Base-by-base conservation (phyloP, 1,140 invertebrate genomes). In the Contarinia nasturtii region DNA sequence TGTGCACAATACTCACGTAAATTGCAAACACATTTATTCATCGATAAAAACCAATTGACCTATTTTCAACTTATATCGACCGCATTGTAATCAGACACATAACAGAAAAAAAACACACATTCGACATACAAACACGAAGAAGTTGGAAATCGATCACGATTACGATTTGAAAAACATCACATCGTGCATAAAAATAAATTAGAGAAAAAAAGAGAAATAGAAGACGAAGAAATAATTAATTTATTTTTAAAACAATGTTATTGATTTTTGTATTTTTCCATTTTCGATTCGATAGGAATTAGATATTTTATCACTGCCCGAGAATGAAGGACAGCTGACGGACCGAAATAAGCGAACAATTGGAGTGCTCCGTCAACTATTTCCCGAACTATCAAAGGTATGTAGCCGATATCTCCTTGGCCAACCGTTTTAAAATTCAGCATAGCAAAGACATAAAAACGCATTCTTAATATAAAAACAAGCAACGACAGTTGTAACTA, bases 371-470 rank as follows among this genome's bases (percentile, higher is more conserved):
- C 68, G 80, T 45, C 73, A 80, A 60, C 67, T 81, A 18, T 82
- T 83, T 59, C 80, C 80, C n/a, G 70, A 73, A 27, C 66, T 80
- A 49, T 77, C 79, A 49, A 75, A 82, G 78, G 80, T 83, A 74
- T 66, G 60, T 38, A 17, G 12, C 33, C 12, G 36, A 17, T 38
- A 3, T 38, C 15, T 38, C 12, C 15, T 38, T 27, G 27, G 27
- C 27, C n/a, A 27, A 10, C 27, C 27, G 27, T 27, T 27, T 40
- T 40, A 40, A 18, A 40, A 40, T 18, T 15, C 14, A n/a, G 17
- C 3, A 40, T 5, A 40, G 14, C 37, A 40, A 7, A 12, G 10
- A 19, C 12, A 19, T 20, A 14, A 21, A 34, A 3, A 38, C 36
- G 11, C 41, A 43, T 43, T 43, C 20, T 43, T 4, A 18, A 19